These are phyloP conservation scores for Perithous albicinctus DNA, from an alignment of 2,888 invertebrate species.

Conservation along the genomic window DNA sequence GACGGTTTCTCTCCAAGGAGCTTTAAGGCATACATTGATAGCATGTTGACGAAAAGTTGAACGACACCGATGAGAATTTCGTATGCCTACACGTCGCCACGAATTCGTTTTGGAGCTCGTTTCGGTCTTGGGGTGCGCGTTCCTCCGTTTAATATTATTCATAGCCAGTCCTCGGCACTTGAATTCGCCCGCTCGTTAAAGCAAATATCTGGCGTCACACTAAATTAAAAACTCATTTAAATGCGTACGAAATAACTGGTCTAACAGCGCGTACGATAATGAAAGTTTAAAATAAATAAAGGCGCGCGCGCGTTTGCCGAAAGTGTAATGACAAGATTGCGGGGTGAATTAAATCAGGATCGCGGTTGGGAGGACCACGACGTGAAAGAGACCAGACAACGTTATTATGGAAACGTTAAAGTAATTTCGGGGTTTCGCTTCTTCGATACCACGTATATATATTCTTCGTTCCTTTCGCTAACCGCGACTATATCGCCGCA, in stretches of 20 bases:
- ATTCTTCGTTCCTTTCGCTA: slow-evolving; percentile 33
- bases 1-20: slow-evolving; percentile 25
- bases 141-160: slow-evolving; percentile 69
- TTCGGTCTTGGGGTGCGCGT: slow-evolving; percentile 38
- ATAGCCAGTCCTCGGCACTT: slow-evolving; percentile 57
- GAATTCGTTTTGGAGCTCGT: slow-evolving; percentile 27
- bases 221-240: slow-evolving; percentile 80
- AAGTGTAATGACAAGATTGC: slow-evolving; percentile 78
- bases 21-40: slow-evolving; percentile 25
- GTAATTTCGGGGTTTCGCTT: slow-evolving; percentile 70
- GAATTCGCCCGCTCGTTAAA: slow-evolving; percentile 76
- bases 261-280: slow-evolving; percentile 59
- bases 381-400: slow-evolving; percentile 67
- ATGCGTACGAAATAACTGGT: slow-evolving; percentile 75
- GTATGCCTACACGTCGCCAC: slow-evolving; percentile 41
- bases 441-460: slow-evolving; percentile 64
- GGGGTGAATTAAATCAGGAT: slow-evolving; percentile 73
- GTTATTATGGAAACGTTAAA: slow-evolving; percentile 73
- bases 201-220: slow-evolving; percentile 77
- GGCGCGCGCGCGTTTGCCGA: slow-evolving; percentile 71
- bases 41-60: slow-evolving; percentile 51
- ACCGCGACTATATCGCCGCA: slow-evolving; percentile 11
- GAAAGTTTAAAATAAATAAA: slow-evolving; percentile 76
- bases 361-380: slow-evolving; percentile 7
- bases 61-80: slow-evolving; percentile 54